Evolutionary conservation across 1,140 invertebrate genomes (phyloP).

Genomic region (Drosophila nannoptera): DNA sequence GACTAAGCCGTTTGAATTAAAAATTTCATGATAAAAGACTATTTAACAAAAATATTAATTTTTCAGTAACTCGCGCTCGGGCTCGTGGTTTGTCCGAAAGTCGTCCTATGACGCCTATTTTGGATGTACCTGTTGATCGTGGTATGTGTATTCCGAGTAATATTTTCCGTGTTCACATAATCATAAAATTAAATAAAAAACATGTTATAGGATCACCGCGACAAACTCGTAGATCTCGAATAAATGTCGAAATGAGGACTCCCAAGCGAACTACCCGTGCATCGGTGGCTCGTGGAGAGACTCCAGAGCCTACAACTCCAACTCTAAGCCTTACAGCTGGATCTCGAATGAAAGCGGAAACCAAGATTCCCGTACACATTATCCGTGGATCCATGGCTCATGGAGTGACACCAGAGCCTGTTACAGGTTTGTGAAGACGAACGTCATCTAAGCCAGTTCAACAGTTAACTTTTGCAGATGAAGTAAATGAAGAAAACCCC

Average conservation of each 20-base stretch:
- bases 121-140: constrained; percentile 45
- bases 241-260: constrained; percentile 64
- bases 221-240: constrained; percentile 45
- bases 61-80: constrained; percentile 63
- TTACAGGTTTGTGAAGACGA: too few species aligned
- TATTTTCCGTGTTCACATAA: background rate
- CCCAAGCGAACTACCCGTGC: constrained; percentile 48
- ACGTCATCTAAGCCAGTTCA: too few species aligned
- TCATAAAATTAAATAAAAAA: background rate
- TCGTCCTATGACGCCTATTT: constrained; percentile 57
- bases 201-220: constrained; percentile 51
- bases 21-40: background rate
- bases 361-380: too few species aligned
- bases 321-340: constrained; percentile 16
- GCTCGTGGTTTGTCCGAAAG: constrained; percentile 58
- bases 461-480: too few species aligned
- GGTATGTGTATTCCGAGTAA: constrained; percentile 36
- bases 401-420: too few species aligned
- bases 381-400: too few species aligned
- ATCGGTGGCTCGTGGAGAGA: constrained; percentile 53
- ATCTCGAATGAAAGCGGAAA: too few species aligned
- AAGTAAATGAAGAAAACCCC: too few species aligned
- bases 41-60: too few species aligned
- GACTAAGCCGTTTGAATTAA: constrained; percentile 32
- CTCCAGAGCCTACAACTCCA: constrained; percentile 50